Conservation (phyloP, 2,113 vertebrate genomes). For the Cephalopterus ornatus region DNA sequence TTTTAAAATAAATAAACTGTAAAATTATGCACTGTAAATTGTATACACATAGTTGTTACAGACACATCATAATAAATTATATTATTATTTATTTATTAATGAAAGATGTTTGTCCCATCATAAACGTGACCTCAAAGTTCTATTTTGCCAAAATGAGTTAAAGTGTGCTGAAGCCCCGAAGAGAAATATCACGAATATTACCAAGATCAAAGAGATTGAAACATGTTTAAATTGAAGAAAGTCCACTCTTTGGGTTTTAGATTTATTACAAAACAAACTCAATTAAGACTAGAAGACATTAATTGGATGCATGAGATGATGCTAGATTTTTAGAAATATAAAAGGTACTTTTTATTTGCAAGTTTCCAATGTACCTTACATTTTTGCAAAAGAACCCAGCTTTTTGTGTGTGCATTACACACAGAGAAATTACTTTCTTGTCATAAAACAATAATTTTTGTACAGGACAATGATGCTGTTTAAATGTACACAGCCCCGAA, state of each 20-base stretch:
- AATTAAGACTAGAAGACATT: background rate
- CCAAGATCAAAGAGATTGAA: background rate
- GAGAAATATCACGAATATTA: background rate
- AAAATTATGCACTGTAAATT: background rate
- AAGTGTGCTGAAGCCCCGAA: background rate
- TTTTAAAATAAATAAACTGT: background rate
- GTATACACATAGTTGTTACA: background rate
- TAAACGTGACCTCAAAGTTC: background rate
- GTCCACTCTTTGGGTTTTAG: background rate
- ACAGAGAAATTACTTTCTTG: background rate
- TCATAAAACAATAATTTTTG: background rate
- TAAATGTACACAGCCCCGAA: background rate
- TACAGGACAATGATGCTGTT: background rate
- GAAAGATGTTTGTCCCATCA: background rate
- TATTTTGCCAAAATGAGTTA: background rate
- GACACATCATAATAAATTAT: background rate
- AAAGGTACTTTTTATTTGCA: background rate
- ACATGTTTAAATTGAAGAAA: background rate
- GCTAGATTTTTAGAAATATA: background rate
- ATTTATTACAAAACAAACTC: background rate
- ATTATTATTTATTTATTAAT: background rate
- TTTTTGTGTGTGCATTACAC: background rate
- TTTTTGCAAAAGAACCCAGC: fast-evolving
- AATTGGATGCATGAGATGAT: background rate
- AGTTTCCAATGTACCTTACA: fast-evolving